These are phyloP conservation scores for Caenorhabditis sp. DNA, from an alignment of 2,888 invertebrate genomes.

Conservation along the genomic window DNA sequence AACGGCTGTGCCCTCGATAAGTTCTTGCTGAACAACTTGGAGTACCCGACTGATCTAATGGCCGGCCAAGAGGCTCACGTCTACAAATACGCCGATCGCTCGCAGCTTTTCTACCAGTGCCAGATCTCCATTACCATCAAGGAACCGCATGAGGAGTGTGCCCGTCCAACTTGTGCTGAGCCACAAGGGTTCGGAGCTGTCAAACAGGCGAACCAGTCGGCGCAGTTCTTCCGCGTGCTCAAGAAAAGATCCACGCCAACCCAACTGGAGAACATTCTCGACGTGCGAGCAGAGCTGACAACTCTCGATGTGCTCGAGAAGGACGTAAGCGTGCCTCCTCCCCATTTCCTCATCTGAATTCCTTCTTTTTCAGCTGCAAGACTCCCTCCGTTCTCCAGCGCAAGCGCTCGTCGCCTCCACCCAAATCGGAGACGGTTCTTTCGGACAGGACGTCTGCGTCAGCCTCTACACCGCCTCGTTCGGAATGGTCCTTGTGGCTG, in stretches of 20 bases:
- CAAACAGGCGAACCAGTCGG: constrained; percentile 55
- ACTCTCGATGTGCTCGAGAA: constrained; percentile 74
- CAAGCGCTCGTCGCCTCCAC: constrained; percentile 37
- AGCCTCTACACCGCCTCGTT: constrained; percentile 26
- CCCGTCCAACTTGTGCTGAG: constrained; percentile 76
- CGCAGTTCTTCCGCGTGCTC: constrained; percentile 71
- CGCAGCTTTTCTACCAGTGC: constrained; percentile 79
- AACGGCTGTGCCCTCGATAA: constrained; percentile 78
- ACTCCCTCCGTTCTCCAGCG: constrained; percentile 43
- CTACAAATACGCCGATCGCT: constrained; percentile 78
- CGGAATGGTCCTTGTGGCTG: constrained; percentile 25
- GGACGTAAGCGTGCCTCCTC: constrained; percentile 48
- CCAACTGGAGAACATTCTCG: constrained; percentile 70
- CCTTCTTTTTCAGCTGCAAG: constrained; percentile 48
- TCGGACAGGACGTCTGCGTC: constrained; percentile 26
- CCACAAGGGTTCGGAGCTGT: constrained; percentile 76
- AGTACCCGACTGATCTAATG: constrained; percentile 78
- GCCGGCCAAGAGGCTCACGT: constrained; percentile 79
- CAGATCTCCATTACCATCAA: constrained; percentile 78
- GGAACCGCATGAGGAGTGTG: constrained; percentile 77
- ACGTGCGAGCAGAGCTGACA: constrained; percentile 77
- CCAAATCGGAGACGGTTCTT: constrained; percentile 11
- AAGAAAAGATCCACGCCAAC: constrained; percentile 69
- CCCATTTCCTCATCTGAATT: background rate
- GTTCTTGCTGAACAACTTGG: constrained; percentile 78